Percentiles rank a stretch among this genome's conserved stretches.
Evolutionary conservation across 2,888 invertebrate genomes (phyloP).

Genomic region (Dryadula phaetusa): DNA sequence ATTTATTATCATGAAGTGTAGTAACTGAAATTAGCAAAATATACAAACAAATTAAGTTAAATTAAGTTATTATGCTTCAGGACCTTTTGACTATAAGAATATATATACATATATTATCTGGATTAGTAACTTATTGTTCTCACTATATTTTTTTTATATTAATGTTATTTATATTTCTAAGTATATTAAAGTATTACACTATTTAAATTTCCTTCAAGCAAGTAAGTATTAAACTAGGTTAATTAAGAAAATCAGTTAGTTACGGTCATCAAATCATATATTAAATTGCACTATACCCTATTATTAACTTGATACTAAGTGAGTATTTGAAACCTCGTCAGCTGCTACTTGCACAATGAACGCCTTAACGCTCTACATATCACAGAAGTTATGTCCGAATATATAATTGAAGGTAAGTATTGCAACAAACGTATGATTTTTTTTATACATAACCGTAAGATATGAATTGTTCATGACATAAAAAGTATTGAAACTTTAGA

Average conservation of each 20-base stretch:
- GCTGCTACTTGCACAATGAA: slow-evolving; percentile 36
- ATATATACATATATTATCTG: too few species aligned
- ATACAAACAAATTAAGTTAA: too few species aligned
- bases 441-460: background rate
- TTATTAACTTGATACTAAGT: slow-evolving; percentile 52
- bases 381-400: background rate
- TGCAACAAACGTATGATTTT: background rate
- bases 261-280: background rate
- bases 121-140: too few species aligned
- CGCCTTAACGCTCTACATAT: slow-evolving; percentile 1
- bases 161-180: too few species aligned
- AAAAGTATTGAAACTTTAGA: too few species aligned
- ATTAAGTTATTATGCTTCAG: too few species aligned
- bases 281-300: background rate
- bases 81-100: too few species aligned
- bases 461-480: too few species aligned
- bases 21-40: too few species aligned
- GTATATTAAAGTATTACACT: background rate
- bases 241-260: background rate
- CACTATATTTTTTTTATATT: too few species aligned
- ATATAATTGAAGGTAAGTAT: background rate
- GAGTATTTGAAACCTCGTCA: slow-evolving; percentile 46
- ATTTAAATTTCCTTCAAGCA: background rate
- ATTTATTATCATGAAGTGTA: too few species aligned
- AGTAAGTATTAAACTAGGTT: background rate